Evolutionary conservation across 1,140 invertebrate species (phyloP), one percentile per base, ranked within the genome.

Genomic region (Formica selysi): DNA sequence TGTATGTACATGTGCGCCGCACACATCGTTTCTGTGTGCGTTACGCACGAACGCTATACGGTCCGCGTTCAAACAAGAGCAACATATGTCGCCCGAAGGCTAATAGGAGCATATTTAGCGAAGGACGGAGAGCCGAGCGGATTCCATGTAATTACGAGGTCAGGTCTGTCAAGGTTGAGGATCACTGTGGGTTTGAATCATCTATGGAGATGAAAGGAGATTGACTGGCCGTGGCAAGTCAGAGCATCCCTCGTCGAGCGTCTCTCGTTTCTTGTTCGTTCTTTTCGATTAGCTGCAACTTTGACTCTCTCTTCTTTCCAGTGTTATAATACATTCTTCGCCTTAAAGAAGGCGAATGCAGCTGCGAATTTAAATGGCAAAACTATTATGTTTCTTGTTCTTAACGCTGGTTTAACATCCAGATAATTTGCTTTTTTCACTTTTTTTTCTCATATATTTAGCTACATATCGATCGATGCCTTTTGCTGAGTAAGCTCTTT

Each of bases 141-240:
- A 71, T 83, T 88, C 48, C 76, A 38, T 61, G 86, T 61, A 86
- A 90, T 90, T 86, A 83, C 44, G 7, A 73, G 70, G 48, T 22
- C 48, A 29, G 38, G 32, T 19, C 44, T 89, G 79, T 79, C 89
- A 85, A 71, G 80, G 80, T 90, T 90, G 88, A 87, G 88, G 7
- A 85, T 76, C 86, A 65, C 89, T 80, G 88, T 48, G 44, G 54
- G 51, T 59, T 51, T 57, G 80, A 51, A 51, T 51, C 80, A 48
- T 73, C 88, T 76, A 71, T 57, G 80, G 64, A 90, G 86, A 90
- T 87, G 88, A 90, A 90, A 90, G 74, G 68, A 76, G 36, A 57
- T 51, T 54, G 36, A 57, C 41, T 38, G 88, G 41, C 41, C 32
- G 19, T n/a, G 59, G n/a, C 59, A 32, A 57, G 26, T 51, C 57